These are phyloP conservation scores for Brachionus plicatilis DNA, from an alignment of 1,140 invertebrate species.

Conservation along the genomic window DNA sequence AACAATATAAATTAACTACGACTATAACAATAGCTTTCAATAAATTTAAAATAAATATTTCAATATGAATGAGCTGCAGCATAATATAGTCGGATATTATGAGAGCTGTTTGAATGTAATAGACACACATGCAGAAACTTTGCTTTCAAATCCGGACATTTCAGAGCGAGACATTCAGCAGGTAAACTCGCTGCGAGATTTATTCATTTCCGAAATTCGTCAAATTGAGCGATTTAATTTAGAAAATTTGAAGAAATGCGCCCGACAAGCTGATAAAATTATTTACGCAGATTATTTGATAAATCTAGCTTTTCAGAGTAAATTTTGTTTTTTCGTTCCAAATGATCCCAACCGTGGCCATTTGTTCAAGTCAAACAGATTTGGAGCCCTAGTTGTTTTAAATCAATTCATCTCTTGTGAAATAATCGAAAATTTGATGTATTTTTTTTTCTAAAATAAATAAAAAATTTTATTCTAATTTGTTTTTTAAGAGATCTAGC, in stretches of 20 bases:
- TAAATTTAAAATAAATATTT: background rate
- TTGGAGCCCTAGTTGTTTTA: background rate
- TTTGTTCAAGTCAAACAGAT: background rate
- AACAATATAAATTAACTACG: background rate
- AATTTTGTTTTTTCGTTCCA: constrained; percentile 9
- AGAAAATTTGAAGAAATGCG: background rate
- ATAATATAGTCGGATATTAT: background rate
- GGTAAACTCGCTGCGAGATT: background rate
- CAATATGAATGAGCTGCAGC: background rate
- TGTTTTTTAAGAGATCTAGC: background rate
- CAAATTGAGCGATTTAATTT: background rate
- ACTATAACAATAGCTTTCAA: background rate
- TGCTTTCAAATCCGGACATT: background rate
- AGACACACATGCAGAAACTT: background rate
- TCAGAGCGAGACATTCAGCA: background rate
- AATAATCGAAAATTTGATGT: background rate
- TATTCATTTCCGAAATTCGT: background rate
- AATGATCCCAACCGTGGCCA: background rate
- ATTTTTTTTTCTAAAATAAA: background rate
- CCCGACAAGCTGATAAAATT: background rate
- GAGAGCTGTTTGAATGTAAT: background rate
- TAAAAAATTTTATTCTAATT: background rate
- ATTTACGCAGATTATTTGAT: background rate
- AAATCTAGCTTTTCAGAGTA: background rate
- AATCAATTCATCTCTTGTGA: background rate